phyloP scores from a whole-genome alignment of 2,888 invertebrate genomes.

The Hydroisotoma schaefferi region DNA sequence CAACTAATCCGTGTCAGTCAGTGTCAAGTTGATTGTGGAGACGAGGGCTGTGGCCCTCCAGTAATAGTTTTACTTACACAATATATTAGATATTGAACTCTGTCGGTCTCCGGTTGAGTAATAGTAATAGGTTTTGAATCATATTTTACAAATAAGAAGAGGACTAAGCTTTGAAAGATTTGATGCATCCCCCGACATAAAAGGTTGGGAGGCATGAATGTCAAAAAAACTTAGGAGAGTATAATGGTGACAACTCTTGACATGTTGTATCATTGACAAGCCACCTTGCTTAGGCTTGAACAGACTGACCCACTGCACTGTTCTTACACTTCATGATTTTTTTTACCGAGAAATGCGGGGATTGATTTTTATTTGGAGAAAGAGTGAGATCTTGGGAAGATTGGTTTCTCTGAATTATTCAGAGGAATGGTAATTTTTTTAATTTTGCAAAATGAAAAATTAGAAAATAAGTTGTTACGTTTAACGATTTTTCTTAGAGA shows the following conservation, averaged over 20 bases:
- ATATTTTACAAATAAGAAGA: neutral
- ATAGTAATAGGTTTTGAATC: neutral
- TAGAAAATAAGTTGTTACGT: too few relatives aligned
- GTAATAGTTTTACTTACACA: too few relatives aligned
- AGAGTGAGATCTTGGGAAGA: too few relatives aligned
- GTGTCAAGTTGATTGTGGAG: too few relatives aligned
- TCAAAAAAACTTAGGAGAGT: neutral
- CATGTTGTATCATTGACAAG: slow-evolving; percentile 4
- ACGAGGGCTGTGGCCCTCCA: too few relatives aligned
- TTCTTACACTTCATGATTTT: slow-evolving; percentile 3
- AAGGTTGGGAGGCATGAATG: neutral
- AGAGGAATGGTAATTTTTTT: too few relatives aligned
- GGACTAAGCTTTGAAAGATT: too few relatives aligned
- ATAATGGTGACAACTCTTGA: neutral
- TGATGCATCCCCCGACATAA: neutral
- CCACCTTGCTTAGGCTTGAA: neutral
- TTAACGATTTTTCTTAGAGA: too few relatives aligned
- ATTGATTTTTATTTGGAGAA: too few relatives aligned
- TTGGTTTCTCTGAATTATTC: too few relatives aligned
- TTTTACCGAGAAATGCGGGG: neutral
- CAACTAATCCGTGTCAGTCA: slow-evolving; percentile 6
- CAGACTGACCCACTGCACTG: neutral
- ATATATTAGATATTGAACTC: too few relatives aligned
- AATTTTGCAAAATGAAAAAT: too few relatives aligned
- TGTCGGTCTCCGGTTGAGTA: neutral